These are phyloP conservation scores for Myrmophylax atrothorax DNA, from an alignment of 2,113 vertebrate species.

Conservation along the genomic window DNA sequence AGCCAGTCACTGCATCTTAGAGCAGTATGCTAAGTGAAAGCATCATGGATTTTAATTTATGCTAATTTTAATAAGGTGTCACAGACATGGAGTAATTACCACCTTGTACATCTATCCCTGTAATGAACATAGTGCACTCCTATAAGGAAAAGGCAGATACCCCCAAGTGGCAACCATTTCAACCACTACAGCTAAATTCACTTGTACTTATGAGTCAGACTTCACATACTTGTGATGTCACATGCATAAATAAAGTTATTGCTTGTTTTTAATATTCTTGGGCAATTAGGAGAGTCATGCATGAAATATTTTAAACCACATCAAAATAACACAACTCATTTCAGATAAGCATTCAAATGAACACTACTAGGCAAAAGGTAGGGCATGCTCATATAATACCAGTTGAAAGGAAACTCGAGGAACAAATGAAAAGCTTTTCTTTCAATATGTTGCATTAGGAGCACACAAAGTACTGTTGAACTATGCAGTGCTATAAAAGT, in stretches of 20 bases:
- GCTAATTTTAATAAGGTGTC: not conserved
- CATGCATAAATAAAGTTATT: not conserved
- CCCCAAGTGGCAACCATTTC: not conserved
- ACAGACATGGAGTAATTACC: not conserved
- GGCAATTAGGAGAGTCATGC: not conserved
- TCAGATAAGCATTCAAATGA: constrained; percentile 4
- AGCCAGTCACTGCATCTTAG: not conserved
- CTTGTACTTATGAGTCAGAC: constrained; percentile 27
- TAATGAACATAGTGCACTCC: accelerated
- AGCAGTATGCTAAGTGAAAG: not conserved
- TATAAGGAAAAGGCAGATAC: not conserved
- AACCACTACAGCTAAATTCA: not conserved
- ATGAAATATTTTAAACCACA: not conserved
- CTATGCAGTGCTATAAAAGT: accelerated
- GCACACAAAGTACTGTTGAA: not conserved
- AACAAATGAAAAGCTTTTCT: not conserved
- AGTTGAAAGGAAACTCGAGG: not conserved
- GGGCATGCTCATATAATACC: not conserved
- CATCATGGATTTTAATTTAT: not conserved
- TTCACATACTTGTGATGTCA: not conserved
- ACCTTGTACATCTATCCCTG: not conserved
- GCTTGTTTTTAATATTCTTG: not conserved
- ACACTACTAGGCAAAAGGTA: not conserved
- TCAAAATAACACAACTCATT: not conserved
- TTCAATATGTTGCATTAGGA: not conserved